Conservation (phyloP, 2,888 invertebrate species). For the Dryobotodes eremita region DNA sequence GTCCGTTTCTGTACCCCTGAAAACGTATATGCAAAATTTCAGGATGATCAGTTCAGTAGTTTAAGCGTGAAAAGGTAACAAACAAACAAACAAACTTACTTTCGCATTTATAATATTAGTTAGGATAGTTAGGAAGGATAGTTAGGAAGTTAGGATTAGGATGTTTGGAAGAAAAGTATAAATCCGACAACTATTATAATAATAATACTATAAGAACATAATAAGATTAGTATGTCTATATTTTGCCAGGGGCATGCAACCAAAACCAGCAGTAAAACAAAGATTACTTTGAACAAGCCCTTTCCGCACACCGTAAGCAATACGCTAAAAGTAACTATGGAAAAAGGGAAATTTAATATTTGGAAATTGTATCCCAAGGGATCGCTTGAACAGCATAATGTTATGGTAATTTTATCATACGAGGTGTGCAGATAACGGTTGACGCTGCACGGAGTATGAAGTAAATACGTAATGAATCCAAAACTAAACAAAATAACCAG, state of each 20-base stretch:
- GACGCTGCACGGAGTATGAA: slow-evolving; percentile 3
- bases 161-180: neutral
- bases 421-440: slow-evolving; percentile 23
- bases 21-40: no score
- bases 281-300: neutral
- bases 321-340: slow-evolving; percentile 20
- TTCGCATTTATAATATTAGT: no score
- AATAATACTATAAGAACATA: neutral
- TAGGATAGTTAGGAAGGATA: no score
- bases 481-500: neutral
- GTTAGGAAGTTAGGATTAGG: no score
- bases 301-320: neutral
- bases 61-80: no score
- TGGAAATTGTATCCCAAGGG: slow-evolving; percentile 23
- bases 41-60: no score
- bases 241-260: neutral
- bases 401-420: slow-evolving; percentile 51
- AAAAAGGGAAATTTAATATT: slow-evolving; percentile 43
- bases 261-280: neutral
- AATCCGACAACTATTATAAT: neutral
- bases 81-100: no score
- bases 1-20: no score
- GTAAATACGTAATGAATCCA: slow-evolving; percentile 4
- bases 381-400: slow-evolving; percentile 21
- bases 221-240: neutral